Evolutionary conservation across 2,113 vertebrate genomes (phyloP).

Genomic region (Chionodraco myersi): DNA sequence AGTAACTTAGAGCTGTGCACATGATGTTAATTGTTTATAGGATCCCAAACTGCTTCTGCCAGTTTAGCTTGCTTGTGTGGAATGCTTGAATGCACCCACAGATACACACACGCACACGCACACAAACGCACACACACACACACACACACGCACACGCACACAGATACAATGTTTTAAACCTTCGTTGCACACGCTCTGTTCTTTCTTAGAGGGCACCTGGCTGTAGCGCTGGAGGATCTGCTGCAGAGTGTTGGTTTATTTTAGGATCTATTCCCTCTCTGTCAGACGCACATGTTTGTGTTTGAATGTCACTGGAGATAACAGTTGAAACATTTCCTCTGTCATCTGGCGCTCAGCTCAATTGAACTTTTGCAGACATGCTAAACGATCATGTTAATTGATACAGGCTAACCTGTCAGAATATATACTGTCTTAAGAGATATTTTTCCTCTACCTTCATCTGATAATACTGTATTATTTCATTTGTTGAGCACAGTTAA

Average conservation of each 20-base stretch:
- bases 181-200: slow-evolving; percentile 11
- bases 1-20: not conserved
- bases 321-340: not conserved
- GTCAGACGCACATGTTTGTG: slow-evolving; percentile 9
- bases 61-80: not conserved
- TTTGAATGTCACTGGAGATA: slow-evolving; percentile 20
- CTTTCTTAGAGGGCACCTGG: slow-evolving; percentile 40
- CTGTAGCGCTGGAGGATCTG: slow-evolving; percentile 27
- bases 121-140: not conserved
- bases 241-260: slow-evolving; percentile 49
- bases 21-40: not conserved
- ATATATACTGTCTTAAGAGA: not conserved
- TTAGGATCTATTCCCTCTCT: slow-evolving; percentile 22
- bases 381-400: not conserved
- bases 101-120: not conserved
- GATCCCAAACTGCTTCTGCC: not conserved
- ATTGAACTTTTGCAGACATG: not conserved
- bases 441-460: not conserved
- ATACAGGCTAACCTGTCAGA: not conserved
- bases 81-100: slow-evolving; percentile 17
- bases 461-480: not conserved
- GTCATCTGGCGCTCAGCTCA: not conserved
- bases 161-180: not conserved
- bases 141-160: not conserved
- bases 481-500: not conserved